Base-by-base conservation (phyloP, 2,888 invertebrate species). In the Rotaria socialis region DNA sequence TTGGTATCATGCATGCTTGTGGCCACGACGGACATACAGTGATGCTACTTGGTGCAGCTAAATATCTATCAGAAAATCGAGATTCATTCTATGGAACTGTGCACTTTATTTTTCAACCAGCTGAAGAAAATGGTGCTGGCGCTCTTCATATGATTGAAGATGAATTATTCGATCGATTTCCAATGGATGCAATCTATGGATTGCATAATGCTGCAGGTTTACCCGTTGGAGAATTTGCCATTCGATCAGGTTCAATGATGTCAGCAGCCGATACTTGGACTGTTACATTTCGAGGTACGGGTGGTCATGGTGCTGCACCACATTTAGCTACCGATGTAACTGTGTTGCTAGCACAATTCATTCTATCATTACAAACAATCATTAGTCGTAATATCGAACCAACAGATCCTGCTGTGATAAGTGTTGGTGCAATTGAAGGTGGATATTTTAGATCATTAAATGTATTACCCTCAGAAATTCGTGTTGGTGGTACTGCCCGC, bases 301-400 rank as follows among this genome's bases (percentile, higher is more conserved):
- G 60, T 67, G 60, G 60, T 35, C 60, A 67, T 27, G 60, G 60
- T 35, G 60, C 60, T 67, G 16, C 60, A 35, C 60, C 60, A 67
- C 60, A 67, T 27, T 35, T 67, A 27, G 27, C 60, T n/a, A 67
- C 35, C 27, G 60, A 67, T 35, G 60, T 67, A 22, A 67, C 27
- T 14, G 27, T 67, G 14, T 5, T 67, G 14, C 27, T 35, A 67
- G 27, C 60, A 35, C 14, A 67, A 35, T 67, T 67, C n/a, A 67
- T 67, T 67, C 60, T 67, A 27, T 27, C 60, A 35, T 67, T 67
- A 35, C 60, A 67, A 14, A 67, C 60, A 27, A 67, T 67, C n/a
- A 16, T 67, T 67, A 67, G 60, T 35, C 60, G 60, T 14, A 67
- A 35, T 14, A 14, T 67, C 7, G 60, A 27, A 67, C 60, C 60